These are phyloP conservation scores for Chelonus insularis DNA, from an alignment of 1,140 invertebrate species.

Conservation along the genomic window DNA sequence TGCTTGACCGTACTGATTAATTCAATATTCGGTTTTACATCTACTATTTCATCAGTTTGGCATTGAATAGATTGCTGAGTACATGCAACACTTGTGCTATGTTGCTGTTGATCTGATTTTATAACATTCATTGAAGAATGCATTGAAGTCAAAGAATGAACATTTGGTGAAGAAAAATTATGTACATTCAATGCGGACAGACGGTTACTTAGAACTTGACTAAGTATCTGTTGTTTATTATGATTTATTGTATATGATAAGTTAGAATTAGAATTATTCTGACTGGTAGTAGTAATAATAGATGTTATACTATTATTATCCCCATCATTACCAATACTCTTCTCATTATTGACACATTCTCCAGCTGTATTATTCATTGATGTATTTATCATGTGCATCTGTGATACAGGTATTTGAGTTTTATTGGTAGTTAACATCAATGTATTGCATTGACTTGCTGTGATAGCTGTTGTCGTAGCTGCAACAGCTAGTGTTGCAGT, in stretches of 20 bases:
- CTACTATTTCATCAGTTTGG: slow-evolving; percentile 48
- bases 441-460: too few relatives aligned
- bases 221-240: slow-evolving; percentile 42
- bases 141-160: slow-evolving; percentile 20
- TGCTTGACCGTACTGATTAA: slow-evolving; percentile 47
- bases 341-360: slow-evolving; percentile 37
- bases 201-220: slow-evolving; percentile 46
- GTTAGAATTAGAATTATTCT: slow-evolving; percentile 41
- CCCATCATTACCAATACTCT: slow-evolving; percentile 18
- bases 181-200: slow-evolving; percentile 45
- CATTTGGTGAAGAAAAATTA: slow-evolving; percentile 32
- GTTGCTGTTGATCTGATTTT: background rate
- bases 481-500: too few relatives aligned
- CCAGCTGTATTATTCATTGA: too few relatives aligned
- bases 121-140: background rate
- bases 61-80: slow-evolving; percentile 51
- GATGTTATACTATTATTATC: background rate
- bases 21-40: slow-evolving; percentile 46
- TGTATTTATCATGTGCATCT: too few relatives aligned
- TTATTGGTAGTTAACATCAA: too few relatives aligned
- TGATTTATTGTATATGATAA: slow-evolving; percentile 33
- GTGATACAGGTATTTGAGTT: too few relatives aligned
- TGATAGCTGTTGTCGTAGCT: too few relatives aligned
- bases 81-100: slow-evolving; percentile 4
- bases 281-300: slow-evolving; percentile 35